Conservation (phyloP, 2,113 vertebrate species). For the Actenoides hombroni region DNA sequence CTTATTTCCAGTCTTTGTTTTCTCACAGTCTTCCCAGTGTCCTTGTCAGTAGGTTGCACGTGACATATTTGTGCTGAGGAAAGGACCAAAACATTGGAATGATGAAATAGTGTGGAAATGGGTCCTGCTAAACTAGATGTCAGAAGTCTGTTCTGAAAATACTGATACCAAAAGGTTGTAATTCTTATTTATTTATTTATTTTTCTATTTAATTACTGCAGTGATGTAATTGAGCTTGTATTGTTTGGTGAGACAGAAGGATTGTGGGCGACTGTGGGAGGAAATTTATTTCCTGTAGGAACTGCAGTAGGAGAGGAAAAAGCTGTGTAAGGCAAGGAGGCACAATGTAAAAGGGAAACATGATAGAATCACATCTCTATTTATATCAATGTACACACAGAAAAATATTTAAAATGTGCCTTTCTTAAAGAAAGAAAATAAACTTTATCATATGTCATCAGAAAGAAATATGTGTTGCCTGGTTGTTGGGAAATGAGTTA, state of each 20-base stretch:
- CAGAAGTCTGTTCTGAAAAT: background rate
- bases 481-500: background rate
- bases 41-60: background rate
- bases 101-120: background rate
- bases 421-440: background rate
- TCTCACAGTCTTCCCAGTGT: background rate
- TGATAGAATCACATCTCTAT: conserved; percentile 17
- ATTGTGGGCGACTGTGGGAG: conserved; percentile 68
- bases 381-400: conserved; percentile 37
- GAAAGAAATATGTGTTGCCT: background rate
- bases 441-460: background rate
- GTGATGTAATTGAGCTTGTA: conserved; percentile 7
- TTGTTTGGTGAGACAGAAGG: conserved; percentile 71
- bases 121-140: background rate
- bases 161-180: background rate
- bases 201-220: background rate
- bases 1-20: background rate
- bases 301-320: conserved; percentile 56
- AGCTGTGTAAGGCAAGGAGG: conserved; percentile 48
- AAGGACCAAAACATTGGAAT: background rate
- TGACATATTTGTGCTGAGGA: background rate
- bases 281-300: conserved; percentile 66
- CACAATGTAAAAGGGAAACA: conserved; percentile 33
- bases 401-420: conserved; percentile 19
- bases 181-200: background rate